Evolutionary conservation across 2,888 invertebrate genomes (phyloP).

Genomic region (Eretmocerus hayati): DNA sequence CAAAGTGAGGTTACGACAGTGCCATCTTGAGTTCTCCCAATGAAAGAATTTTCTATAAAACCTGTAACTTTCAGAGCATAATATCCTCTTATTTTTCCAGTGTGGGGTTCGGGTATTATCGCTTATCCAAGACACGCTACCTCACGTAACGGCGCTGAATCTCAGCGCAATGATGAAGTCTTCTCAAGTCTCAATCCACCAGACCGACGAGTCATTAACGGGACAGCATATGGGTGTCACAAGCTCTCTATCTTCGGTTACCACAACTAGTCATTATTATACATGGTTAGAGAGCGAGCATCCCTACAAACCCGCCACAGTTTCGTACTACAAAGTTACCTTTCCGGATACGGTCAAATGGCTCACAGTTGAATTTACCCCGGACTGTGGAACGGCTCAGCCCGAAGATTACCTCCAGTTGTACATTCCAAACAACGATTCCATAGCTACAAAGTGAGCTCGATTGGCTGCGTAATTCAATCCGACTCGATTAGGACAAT

Average conservation of each 20-base stretch:
- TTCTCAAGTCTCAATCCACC: constrained; percentile 38
- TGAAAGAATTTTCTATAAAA: too few relatives aligned
- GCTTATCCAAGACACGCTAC: constrained; percentile 79
- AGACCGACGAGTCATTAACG: constrained; percentile 40
- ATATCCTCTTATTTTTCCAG: constrained; percentile 48
- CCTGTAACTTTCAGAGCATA: too few relatives aligned
- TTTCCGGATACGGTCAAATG: constrained; percentile 86
- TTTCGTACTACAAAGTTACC: constrained; percentile 79
- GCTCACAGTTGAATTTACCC: constrained; percentile 90
- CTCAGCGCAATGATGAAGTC: constrained; percentile 51
- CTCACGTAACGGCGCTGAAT: constrained; percentile 82
- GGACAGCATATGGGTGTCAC: constrained; percentile 9
- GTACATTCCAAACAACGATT: constrained; percentile 53
- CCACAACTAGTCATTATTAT: constrained; percentile 79
- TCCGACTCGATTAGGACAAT: constrained; percentile 22
- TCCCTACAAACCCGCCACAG: constrained; percentile 85
- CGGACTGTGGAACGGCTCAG: constrained; percentile 85
- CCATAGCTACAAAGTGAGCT: constrained; percentile 28
- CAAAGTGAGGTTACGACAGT: too few relatives aligned
- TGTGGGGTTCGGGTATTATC: constrained; percentile 80
- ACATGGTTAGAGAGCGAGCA: constrained; percentile 94
- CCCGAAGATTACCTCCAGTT: constrained; percentile 82
- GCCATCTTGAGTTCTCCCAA: too few relatives aligned
- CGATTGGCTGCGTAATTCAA: not conserved
- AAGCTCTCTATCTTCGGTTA: constrained; percentile 33